Percentiles rank a stretch among this genome's conserved stretches.
phyloP scores from a whole-genome alignment of 2,888 invertebrate species.

The Callosobruchus maculatus region DNA sequence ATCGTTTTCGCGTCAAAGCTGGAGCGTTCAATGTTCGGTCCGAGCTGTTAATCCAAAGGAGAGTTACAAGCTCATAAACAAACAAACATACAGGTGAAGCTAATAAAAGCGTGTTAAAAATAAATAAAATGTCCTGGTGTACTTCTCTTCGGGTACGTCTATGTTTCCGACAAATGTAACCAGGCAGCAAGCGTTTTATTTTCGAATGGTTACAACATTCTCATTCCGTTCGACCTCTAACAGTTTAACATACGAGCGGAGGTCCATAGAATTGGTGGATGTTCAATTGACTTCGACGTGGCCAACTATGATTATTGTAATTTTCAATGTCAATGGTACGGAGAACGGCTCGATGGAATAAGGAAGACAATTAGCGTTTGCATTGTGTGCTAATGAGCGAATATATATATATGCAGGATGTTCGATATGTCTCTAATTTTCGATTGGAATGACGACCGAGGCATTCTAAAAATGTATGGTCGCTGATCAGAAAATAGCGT shows the following conservation, averaged over 20 bases:
- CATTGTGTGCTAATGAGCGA: background rate
- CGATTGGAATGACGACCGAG: background rate
- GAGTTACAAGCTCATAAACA: too few relatives aligned
- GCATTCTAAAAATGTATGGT: background rate
- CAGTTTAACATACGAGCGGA: background rate
- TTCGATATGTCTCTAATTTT: background rate
- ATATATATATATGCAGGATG: background rate
- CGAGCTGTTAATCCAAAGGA: too few relatives aligned
- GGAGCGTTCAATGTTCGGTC: too few relatives aligned
- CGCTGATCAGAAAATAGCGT: too few relatives aligned
- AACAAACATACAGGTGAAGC: too few relatives aligned
- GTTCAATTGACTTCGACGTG: background rate
- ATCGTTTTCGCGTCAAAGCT: too few relatives aligned
- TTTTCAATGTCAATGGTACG: background rate
- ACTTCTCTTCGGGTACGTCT: background rate
- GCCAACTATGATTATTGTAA: background rate
- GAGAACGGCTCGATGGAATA: background rate
- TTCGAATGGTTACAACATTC: background rate
- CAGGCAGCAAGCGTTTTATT: background rate
- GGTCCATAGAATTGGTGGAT: background rate
- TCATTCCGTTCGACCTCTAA: slow-evolving; percentile 1
- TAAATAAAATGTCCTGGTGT: too few relatives aligned
- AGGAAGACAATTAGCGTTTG: background rate
- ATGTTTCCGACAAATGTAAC: background rate
- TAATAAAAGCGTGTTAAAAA: too few relatives aligned